A percentile compares a stretch with the other conserved stretches of the same genome.
Evolutionary conservation across 2,113 vertebrate species (phyloP).

Genomic region (Phrynosoma platyrhinos): DNA sequence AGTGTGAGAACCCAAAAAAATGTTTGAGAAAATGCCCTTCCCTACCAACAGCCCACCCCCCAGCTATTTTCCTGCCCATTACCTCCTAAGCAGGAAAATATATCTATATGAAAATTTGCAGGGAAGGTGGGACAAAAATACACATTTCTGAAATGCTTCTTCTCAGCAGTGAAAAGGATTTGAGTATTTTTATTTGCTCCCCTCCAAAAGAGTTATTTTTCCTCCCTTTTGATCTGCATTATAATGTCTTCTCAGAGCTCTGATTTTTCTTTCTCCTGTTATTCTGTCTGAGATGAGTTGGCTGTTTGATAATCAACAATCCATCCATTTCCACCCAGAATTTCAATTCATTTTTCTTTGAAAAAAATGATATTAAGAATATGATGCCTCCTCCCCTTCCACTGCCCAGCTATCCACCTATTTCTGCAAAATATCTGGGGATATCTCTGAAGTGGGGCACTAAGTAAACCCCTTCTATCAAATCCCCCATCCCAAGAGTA

Average conservation of each 20-base stretch:
- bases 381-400: no score
- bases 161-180: not conserved
- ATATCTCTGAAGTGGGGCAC: not conserved
- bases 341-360: not conserved
- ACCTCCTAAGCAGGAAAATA: no score
- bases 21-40: no score
- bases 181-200: no score
- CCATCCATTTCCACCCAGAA: not conserved
- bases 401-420: not conserved
- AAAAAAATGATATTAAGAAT: not conserved
- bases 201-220: no score
- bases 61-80: not conserved
- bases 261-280: not conserved
- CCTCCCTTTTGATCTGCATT: not conserved
- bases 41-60: no score
- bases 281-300: not conserved
- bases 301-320: not conserved
- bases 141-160: not conserved
- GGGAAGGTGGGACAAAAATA: no score
- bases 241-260: not conserved
- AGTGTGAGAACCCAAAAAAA: not conserved
- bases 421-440: not conserved
- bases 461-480: not conserved
- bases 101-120: not conserved
- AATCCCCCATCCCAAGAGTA: no score